phyloP scores from a whole-genome alignment of 2,888 invertebrate genomes.

The Drosophila emarginata region DNA sequence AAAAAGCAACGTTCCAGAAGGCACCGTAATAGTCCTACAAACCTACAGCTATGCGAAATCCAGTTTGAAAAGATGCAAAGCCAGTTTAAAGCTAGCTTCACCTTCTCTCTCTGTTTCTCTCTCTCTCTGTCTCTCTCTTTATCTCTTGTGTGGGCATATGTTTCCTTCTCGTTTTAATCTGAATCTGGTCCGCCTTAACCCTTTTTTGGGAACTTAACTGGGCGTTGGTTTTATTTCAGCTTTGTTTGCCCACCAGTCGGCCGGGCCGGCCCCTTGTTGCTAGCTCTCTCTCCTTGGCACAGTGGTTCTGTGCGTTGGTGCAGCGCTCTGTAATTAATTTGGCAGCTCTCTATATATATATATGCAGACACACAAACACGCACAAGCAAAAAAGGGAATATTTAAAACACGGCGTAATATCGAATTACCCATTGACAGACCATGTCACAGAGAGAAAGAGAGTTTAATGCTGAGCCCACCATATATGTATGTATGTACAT shows the following conservation, averaged over 20 bases:
- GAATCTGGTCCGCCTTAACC: conserved; percentile 20
- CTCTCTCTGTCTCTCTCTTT: neutral
- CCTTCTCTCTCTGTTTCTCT: neutral
- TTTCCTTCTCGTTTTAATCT: conserved; percentile 1
- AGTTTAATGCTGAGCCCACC: conserved; percentile 1
- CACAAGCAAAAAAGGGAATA: conserved; percentile 55
- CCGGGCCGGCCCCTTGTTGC: neutral
- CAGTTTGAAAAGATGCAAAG: conserved; percentile 59
- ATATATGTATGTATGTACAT: neutral
- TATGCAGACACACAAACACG: conserved; percentile 13
- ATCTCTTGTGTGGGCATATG: neutral
- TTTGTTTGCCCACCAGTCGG: conserved; percentile 14
- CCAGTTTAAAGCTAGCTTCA: conserved; percentile 55
- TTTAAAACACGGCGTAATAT: conserved; percentile 65
- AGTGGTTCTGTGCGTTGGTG: conserved; percentile 51
- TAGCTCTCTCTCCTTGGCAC: conserved; percentile 27
- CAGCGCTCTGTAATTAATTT: conserved; percentile 74
- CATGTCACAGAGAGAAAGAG: conserved; percentile 12
- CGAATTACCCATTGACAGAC: conserved; percentile 64
- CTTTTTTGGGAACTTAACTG: conserved; percentile 18
- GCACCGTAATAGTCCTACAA: conserved; percentile 74
- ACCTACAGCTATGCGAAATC: conserved; percentile 67
- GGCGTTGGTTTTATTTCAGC: conserved; percentile 21
- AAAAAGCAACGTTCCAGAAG: conserved; percentile 20
- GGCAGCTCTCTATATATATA: conserved; percentile 55